Percentiles rank a stretch among this genome's conserved stretches.
Conservation (phyloP, 2,113 vertebrate genomes). For the Cinclus mexicanus region DNA sequence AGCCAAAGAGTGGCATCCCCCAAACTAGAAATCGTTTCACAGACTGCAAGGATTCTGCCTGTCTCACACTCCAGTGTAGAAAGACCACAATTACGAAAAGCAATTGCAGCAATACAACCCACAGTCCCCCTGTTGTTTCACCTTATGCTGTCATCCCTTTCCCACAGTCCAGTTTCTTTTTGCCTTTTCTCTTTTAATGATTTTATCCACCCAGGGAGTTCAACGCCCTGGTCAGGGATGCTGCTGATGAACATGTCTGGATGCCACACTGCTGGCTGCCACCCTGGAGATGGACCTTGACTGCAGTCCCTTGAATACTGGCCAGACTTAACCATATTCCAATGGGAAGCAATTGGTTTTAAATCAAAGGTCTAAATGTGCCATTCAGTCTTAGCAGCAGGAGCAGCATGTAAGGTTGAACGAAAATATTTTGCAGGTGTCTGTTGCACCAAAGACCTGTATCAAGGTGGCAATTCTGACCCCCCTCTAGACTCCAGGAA, state of each 20-base stretch:
- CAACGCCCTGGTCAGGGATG: accelerated
- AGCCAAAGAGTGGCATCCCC: not conserved
- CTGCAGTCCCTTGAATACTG: not conserved
- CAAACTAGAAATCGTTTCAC: not conserved
- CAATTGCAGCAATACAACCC: not conserved
- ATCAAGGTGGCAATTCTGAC: not conserved
- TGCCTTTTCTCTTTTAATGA: not conserved
- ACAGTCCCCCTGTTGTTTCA: not conserved
- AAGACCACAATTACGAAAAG: not conserved
- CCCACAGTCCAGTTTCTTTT: not conserved
- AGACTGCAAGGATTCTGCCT: not conserved
- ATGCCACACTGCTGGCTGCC: accelerated
- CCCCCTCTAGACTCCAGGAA: not conserved
- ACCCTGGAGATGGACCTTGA: not conserved
- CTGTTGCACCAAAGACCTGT: not conserved
- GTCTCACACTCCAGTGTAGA: not conserved
- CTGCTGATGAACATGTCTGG: not conserved
- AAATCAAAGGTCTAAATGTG: not conserved
- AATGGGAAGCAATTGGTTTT: not conserved
- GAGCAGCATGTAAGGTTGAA: not conserved
- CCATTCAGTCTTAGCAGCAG: not conserved
- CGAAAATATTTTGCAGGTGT: not conserved
- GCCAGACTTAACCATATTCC: not conserved
- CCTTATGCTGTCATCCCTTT: not conserved
- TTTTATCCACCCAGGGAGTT: not conserved